Conservation (phyloP, 2,888 invertebrate species). For the Eucera pruinosa region DNA sequence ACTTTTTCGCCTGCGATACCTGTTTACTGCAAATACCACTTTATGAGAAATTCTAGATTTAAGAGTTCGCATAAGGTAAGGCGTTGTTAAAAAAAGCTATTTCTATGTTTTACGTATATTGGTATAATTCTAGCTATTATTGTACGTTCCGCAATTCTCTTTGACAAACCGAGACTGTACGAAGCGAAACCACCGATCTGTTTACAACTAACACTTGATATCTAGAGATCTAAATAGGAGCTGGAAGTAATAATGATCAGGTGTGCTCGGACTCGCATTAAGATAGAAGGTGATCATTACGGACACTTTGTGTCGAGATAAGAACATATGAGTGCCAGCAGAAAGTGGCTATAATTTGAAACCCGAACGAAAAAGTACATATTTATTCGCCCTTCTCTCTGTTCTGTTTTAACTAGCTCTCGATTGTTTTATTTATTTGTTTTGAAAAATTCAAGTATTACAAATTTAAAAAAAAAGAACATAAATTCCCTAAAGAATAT, state of each 20-base stretch:
- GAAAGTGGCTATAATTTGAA: conserved; percentile 9
- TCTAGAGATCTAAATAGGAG: conserved; percentile 29
- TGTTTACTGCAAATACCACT: too few species aligned
- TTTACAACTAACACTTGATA: conserved; percentile 29
- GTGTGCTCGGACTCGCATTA: conserved; percentile 9
- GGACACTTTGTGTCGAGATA: background rate
- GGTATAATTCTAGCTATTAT: conserved; percentile 7
- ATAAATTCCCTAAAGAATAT: background rate
- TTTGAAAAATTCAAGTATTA: background rate
- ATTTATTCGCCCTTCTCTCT: background rate
- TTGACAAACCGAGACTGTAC: background rate
- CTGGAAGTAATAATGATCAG: conserved; percentile 29
- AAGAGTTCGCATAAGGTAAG: background rate
- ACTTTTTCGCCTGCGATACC: conserved; percentile 5
- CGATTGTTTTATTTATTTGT: background rate
- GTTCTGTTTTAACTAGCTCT: background rate
- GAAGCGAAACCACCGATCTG: conserved; percentile 8
- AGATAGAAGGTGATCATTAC: conserved; percentile 26
- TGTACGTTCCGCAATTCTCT: background rate
- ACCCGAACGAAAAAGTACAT: background rate
- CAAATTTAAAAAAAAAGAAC: background rate
- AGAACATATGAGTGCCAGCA: background rate
- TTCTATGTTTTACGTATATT: background rate
- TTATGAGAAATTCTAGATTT: too few species aligned
- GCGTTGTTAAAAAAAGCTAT: too few species aligned